phyloP scores from a whole-genome alignment of 2,113 vertebrate species.

The Calonectris borealis region DNA sequence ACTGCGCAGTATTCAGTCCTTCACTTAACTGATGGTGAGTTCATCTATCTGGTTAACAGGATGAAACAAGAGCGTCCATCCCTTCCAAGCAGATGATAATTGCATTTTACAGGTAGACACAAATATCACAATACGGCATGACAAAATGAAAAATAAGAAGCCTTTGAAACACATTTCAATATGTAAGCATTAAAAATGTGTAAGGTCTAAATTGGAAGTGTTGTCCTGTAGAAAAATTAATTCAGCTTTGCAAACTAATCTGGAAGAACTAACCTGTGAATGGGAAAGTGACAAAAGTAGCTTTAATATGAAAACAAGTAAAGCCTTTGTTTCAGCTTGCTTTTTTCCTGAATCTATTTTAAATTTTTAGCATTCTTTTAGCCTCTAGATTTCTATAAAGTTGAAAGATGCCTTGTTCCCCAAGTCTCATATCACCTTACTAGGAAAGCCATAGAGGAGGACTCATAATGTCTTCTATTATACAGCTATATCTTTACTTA shows the following conservation, averaged over 20 bases:
- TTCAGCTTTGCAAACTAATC: background rate
- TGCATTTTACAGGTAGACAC: background rate
- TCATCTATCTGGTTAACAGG: background rate
- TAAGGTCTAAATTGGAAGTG: background rate
- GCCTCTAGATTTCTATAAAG: background rate
- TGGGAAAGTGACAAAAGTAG: background rate
- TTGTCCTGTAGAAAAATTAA: background rate
- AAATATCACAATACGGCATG: background rate
- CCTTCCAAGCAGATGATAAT: background rate
- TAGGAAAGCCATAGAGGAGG: constrained; percentile 13
- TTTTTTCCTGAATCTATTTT: background rate
- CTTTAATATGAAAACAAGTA: background rate
- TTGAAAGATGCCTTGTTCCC: constrained; percentile 56
- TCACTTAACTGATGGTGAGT: background rate
- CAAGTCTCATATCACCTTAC: constrained; percentile 16
- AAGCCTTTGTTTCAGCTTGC: background rate
- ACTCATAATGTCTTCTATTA: constrained; percentile 8
- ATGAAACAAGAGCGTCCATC: background rate
- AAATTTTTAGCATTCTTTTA: constrained; percentile 32
- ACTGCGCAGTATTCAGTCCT: background rate
- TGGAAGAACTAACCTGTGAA: background rate
- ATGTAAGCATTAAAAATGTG: background rate
- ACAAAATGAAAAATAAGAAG: background rate
- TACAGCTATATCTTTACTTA: background rate
- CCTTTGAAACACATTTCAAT: background rate